Conservation (phyloP, 1,140 invertebrate genomes). For the Helicoverpa zea region DNA sequence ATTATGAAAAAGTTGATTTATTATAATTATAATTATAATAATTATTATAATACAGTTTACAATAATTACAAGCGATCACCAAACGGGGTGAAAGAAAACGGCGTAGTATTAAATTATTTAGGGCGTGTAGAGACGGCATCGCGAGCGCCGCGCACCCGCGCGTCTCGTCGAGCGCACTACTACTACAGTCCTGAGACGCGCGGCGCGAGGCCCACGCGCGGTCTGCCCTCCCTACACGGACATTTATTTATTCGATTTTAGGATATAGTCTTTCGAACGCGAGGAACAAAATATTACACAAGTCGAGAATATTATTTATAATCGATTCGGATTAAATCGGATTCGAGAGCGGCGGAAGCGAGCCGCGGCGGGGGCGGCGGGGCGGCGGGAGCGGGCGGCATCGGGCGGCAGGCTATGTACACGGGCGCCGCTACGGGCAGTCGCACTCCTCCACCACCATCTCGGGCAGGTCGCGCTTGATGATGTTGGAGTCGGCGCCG, state of each 20-base stretch:
- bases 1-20: constrained; percentile 87
- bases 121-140: constrained; percentile 65
- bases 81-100: constrained; percentile 86
- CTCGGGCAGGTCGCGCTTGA: constrained; percentile 97
- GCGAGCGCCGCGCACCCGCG: constrained; percentile 50
- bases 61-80: constrained; percentile 87
- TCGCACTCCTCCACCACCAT: constrained; percentile 99
- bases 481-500: constrained; percentile 95
- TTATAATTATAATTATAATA: constrained; percentile 86
- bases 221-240: constrained; percentile 57
- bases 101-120: constrained; percentile 85
- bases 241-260: constrained; percentile 74
- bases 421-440: constrained; percentile 90
- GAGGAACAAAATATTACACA: constrained; percentile 85
- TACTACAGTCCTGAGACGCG: constrained; percentile 43
- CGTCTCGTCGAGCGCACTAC: constrained; percentile 28
- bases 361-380: constrained; percentile 53
- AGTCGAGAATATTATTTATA: constrained; percentile 85
- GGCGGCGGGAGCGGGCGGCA: constrained; percentile 61
- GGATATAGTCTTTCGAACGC: constrained; percentile 85
- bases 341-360: constrained; percentile 80
- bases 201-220: constrained; percentile 57
- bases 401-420: constrained; percentile 69
- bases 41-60: constrained; percentile 87
- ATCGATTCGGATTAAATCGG: constrained; percentile 82